Evolutionary conservation across 2,797 vertebrate species (phyloP), one percentile per base, ranked within the genome.

Genomic region (Anabacerthia variegaticeps): DNA sequence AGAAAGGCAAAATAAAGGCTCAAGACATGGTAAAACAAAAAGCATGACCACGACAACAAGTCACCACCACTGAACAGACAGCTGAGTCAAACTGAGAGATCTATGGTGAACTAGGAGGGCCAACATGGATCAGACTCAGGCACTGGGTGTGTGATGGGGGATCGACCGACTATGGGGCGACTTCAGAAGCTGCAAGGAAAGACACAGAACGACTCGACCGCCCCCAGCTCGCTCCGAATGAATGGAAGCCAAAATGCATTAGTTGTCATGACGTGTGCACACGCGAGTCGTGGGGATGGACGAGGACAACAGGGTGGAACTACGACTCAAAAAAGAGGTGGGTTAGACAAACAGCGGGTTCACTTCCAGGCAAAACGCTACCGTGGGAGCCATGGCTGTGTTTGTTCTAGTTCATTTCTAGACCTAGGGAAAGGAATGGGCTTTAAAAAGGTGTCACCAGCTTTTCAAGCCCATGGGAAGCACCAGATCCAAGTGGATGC

Each of bases 181-280:
- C 94, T 95, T 97, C 96, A 95, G 95, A 97, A 96, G 96, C 94
- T 97, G 95, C 90, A 91, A 97, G 97, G 88, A 97, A 97, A 97
- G 91, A 89, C 95, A 92, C 54, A 48, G 72, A 58, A 67, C 67
- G 46, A 37, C 46, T 88, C 69, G 93, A 74, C 15, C 43, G 41
- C 19, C 55, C 10, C 22, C 63, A 94, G 95, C 49, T 83, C 75
- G 85, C 61, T 95, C 81, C 10, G 44, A 77, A 95, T 4, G 87
- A 95, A 96, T 5, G 89, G 88, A 89, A 95, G 93, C 76, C 93
- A 56, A 22, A 73, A 73, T 6, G 92, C 86, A 95, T 96, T 97
- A 96, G 95, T 95, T 96, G 88, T 96, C 95, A 63, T 88, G 63
- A 74, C 4, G 51, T 52, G 96, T 43, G 93, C 4, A 21, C 66